Evolutionary conservation across 2,797 vertebrate species (phyloP), one percentile per base, ranked within the genome.

Genomic region (Moxostoma hubbsi): DNA sequence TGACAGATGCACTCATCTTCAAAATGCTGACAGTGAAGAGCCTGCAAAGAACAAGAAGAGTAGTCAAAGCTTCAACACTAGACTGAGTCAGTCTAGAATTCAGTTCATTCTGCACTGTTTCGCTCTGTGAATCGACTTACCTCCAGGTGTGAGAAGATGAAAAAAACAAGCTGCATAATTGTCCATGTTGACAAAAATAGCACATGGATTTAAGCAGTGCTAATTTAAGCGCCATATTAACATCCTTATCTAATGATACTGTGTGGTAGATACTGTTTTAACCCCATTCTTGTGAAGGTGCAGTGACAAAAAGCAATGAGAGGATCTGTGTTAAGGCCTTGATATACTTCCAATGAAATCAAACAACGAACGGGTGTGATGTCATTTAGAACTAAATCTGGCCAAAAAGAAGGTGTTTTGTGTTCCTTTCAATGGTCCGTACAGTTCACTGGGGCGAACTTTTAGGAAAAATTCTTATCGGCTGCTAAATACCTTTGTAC

Each of bases 21-120:
- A 82, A 82, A 79, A 61, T 49, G 77, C 79, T 85, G 70, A 87
- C 61, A 57, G 75, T 15, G 69, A 72, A 51, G 47, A 36, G 36
- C 59, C 10, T 12, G 64, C 36, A 68, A 54, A 15, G 58, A 75
- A 50, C 16, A 63, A 54, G 16, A 54, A 69, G 11, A 45, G 5
- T 47, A 65, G 51, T n/a, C 43, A 70, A 47, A 71, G 66, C 67
- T 62, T 78, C 5, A 10, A 9, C 10, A 53, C 57, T 69, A 0
- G 12, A 59, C 45, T 46, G n/a, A 64, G 36, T 65, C 55, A 58
- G 50, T 59, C 24, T 51, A 62, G 46, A 51, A 16, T 8, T 43
- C 2, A 59, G 18, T 51, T 45, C 12, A 18, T 46, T 53, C n/a
- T 16, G 55, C 64, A 24, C 53, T 46, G 53, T 46, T 66, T 75